Evolutionary conservation across 1,140 invertebrate genomes (phyloP).

Genomic region (Platorchestia sp.): DNA sequence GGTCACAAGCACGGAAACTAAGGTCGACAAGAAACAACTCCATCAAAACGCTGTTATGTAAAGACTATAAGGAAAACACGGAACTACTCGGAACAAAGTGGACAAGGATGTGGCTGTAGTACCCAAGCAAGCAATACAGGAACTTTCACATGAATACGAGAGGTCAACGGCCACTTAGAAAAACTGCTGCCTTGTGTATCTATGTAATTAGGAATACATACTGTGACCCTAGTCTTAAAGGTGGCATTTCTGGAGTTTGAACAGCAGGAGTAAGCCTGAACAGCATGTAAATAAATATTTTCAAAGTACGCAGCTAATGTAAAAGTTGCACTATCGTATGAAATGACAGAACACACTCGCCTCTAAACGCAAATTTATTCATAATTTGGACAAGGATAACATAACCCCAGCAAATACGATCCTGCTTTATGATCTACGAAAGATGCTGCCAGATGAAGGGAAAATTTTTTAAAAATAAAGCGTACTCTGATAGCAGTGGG

Average conservation of each 20-base stretch:
- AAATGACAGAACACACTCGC: too few species aligned
- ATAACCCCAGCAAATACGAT: too few species aligned
- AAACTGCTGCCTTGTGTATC: neutral
- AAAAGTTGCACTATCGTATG: neutral
- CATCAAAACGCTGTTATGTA: neutral
- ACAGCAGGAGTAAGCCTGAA: neutral
- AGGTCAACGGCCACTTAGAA: neutral
- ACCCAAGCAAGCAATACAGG: neutral
- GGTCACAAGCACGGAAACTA: neutral
- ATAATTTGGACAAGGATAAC: too few species aligned
- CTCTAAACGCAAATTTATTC: too few species aligned
- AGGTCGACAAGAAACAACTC: neutral
- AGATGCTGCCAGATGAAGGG: too few species aligned
- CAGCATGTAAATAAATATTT: neutral
- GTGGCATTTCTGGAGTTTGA: neutral
- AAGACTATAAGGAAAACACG: neutral
- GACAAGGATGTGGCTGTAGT: neutral
- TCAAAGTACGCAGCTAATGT: neutral
- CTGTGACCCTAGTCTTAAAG: neutral
- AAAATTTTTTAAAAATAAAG: too few species aligned
- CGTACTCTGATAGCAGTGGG: too few species aligned
- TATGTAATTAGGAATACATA: neutral
- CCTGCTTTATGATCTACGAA: too few species aligned
- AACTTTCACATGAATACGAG: neutral
- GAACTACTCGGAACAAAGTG: neutral